Percentiles rank a stretch among this genome's conserved stretches.
These are phyloP conservation scores for Glaucidium brasilianum DNA, from an alignment of 2,113 vertebrate species.

Conservation along the genomic window DNA sequence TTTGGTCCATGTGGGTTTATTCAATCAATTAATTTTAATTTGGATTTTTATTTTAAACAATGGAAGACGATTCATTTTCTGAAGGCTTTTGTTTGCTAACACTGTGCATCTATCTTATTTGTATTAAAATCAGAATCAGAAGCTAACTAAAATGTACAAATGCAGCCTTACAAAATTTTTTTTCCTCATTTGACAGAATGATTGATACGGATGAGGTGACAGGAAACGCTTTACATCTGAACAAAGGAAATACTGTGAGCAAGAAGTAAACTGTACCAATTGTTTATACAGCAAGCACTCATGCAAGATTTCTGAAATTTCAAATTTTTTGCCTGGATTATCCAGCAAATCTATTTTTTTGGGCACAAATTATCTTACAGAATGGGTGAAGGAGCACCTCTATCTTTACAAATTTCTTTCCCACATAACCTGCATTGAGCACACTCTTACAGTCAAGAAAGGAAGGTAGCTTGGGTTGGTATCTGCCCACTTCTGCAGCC, in stretches of 20 bases:
- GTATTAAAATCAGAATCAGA: background rate
- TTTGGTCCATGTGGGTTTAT: background rate
- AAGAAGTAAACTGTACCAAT: conserved; percentile 3
- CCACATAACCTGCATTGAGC: background rate
- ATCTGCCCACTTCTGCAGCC: background rate
- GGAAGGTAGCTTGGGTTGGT: background rate
- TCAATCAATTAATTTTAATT: background rate
- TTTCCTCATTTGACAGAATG: background rate
- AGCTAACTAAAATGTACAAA: background rate
- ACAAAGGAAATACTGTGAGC: conserved; percentile 22
- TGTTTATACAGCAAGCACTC: background rate
- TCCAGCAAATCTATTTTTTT: background rate
- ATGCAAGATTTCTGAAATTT: background rate
- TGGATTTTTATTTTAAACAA: background rate
- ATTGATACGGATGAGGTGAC: background rate
- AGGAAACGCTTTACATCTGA: background rate
- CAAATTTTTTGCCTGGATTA: background rate
- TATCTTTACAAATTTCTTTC: background rate
- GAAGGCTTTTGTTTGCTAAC: background rate
- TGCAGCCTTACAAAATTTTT: background rate
- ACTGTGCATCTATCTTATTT: background rate
- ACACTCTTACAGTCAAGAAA: background rate
- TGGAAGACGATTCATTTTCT: background rate
- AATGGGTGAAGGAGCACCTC: background rate
- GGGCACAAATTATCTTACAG: background rate